Base-by-base conservation (phyloP, 2,888 invertebrate genomes). In the Nebria brevicollis region DNA sequence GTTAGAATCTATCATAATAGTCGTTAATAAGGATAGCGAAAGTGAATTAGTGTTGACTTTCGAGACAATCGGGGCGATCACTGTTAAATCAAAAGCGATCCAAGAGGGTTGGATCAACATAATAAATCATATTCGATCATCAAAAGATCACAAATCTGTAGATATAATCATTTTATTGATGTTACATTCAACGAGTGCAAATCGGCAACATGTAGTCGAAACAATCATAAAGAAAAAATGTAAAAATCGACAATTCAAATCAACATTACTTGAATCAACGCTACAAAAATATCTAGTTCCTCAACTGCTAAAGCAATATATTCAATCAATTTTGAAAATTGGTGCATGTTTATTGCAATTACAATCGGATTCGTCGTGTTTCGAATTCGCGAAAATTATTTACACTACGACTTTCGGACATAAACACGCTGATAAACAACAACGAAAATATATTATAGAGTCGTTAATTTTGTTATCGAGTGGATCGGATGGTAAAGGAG, bases 141-240 rank as follows among this genome's bases (percentile, higher is more conserved):
- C 86, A 77, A 88, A 90, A 66, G 92, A 92, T 82, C 91, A 93
- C 83, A 93, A 93, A 88, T 91, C 94, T 0, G 90, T 95, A 82
- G 95, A 95, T 88, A 89, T 95, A 76, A 88, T 94, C 20, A 89
- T 95, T 83, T 87, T 95, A 20, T 86, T 94, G n/a, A 90, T 94
- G 84, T 88, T 94, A 25, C 92, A 93, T 84, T 90, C 92, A n/a
- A 90, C 91, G 76, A 90, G 91, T 78, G 92, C 92, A 85, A 91
- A 91, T 66, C 92, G 92, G 84, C 92, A 93, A 85, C 90, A 91
- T 82, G 90, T 90, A 84, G 90, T 94, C 20, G 94, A 94, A 86
- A 90, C 89, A 83, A 86, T 93, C 66, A 90, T 95, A 82, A 92
- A 91, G 85, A 92, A 93, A 83, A 92, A 93, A 83, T 91, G 95